These are phyloP conservation scores for Gibbula magus DNA, from an alignment of 2,888 invertebrate genomes.

Conservation along the genomic window DNA sequence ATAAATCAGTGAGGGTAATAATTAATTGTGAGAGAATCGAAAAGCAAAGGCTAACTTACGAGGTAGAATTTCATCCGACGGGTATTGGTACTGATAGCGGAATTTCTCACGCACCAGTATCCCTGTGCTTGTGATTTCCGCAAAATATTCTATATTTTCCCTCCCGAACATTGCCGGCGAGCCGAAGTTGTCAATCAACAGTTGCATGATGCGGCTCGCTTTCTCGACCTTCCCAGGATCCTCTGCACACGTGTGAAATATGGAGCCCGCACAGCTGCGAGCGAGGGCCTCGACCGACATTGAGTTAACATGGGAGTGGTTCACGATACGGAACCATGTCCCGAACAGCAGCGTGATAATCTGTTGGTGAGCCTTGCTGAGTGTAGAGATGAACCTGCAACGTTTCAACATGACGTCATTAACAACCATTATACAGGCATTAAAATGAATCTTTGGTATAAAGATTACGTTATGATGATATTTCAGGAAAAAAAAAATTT, in stretches of 20 bases:
- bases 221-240: conserved; percentile 69
- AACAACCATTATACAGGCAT: neutral
- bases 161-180: conserved; percentile 93
- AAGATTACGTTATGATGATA: no score
- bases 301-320: conserved; percentile 72
- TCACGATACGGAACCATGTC: conserved; percentile 81
- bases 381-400: conserved; percentile 87
- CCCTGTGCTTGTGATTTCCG: conserved; percentile 70
- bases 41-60: conserved; percentile 54
- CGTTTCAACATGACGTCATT: neutral
- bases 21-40: neutral
- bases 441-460: neutral
- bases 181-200: conserved; percentile 97
- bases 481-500: no score
- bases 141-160: conserved; percentile 73
- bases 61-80: conserved; percentile 66
- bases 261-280: conserved; percentile 73
- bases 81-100: conserved; percentile 71
- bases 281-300: conserved; percentile 75
- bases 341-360: conserved; percentile 95
- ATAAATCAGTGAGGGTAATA: no score
- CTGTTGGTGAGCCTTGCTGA: conserved; percentile 80
- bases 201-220: conserved; percentile 96
- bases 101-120: conserved; percentile 72
- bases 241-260: conserved; percentile 74